Conservation (phyloP, 1,140 invertebrate genomes). For the Drosophila sechellia region DNA sequence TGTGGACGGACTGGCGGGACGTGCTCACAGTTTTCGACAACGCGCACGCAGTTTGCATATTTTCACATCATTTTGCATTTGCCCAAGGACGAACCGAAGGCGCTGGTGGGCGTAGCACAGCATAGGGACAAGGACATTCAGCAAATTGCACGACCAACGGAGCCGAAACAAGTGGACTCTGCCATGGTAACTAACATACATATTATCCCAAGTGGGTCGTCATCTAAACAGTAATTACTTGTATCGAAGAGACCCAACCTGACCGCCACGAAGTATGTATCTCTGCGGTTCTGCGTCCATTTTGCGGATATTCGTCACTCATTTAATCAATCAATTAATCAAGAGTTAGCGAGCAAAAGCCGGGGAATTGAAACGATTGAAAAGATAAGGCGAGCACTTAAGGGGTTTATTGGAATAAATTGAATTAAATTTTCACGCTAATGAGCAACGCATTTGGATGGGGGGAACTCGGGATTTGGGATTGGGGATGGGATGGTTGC, state of each 20-base stretch:
- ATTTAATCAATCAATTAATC: conserved; percentile 72
- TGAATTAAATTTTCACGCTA: conserved; percentile 50
- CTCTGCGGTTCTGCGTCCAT: conserved; percentile 16
- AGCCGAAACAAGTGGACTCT: not conserved
- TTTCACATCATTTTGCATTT: conserved; percentile 61
- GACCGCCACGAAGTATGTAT: conserved; percentile 2
- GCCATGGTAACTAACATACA: not conserved
- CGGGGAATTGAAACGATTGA: not conserved
- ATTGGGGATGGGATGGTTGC: not conserved
- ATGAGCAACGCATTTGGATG: conserved; percentile 23
- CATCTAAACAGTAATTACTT: conserved; percentile 56
- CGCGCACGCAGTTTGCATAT: conserved; percentile 72
- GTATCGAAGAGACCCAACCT: conserved; percentile 16
- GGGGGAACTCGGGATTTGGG: not conserved
- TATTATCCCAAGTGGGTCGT: not conserved
- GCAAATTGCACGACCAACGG: conserved; percentile 39
- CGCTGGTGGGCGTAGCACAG: not conserved
- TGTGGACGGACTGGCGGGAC: conserved; percentile 6
- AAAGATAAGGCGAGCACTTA: conserved; percentile 9
- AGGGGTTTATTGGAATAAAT: conserved; percentile 38
- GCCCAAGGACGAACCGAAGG: conserved; percentile 20
- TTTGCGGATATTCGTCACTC: conserved; percentile 40
- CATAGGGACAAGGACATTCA: not conserved
- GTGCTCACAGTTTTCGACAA: conserved; percentile 50
- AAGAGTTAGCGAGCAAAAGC: conserved; percentile 14